Base-by-base conservation (phyloP, 2,797 vertebrate genomes). In the Gila robusta region DNA sequence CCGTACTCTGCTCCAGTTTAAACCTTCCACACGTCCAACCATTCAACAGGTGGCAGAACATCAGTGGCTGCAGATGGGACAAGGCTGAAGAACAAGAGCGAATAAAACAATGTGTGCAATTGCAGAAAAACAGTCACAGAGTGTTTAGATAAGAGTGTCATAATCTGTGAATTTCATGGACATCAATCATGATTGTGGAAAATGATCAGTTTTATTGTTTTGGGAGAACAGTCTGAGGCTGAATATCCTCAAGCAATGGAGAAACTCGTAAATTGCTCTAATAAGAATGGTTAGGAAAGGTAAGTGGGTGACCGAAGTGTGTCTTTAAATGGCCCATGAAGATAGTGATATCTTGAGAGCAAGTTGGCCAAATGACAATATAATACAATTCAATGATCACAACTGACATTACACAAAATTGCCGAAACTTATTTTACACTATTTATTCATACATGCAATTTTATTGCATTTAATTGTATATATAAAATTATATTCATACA, bases 21-120 rank as follows among this genome's bases (percentile, higher is more conserved):
- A 74, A 82, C 95, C 94, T 0, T 89, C 90, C 0, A 85, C 86
- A 28, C 89, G 94, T 62, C 96, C 95, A 0, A 85, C 92, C 0
- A 92, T 93, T 0, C 91, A 92, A 1, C 93, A 94, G 52, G 91
- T 96, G 37, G 90, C 91, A 70, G 94, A 94, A 88, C 93, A 94
- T 82, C 85, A 82, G 70, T 96, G 96, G 95, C 91, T 96, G 83
- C 93, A 94, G 9, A 84, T 88, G 32, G 39, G 79, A 69, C 89
- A 82, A 49, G 72, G 44, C 79, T 10, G 69, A 52, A 52, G 77
- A 14, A 49, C 32, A 37, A 35, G 39, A 37, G 19, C 76, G 16
- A 79, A 78, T 56, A 52, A 78, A 87, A 41, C 41, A 10, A n/a
- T 41, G 11, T 23, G 10, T 62, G 39, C 17, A 79, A 79, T 9